phyloP scores from a whole-genome alignment of 2,797 vertebrate species.

The Etheostoma nigrum region DNA sequence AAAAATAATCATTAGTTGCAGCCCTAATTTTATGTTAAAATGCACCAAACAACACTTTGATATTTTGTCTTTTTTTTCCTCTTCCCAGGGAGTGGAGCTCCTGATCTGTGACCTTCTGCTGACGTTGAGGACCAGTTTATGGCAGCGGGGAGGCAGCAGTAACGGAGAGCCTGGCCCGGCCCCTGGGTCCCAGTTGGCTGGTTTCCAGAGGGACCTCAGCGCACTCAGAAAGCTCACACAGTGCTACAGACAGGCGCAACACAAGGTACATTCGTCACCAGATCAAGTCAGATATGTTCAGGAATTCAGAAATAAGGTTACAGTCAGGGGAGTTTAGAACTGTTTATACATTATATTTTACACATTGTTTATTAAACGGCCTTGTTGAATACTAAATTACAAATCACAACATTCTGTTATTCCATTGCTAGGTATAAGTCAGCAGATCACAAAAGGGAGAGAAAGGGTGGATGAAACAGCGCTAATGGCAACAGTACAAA shows the following conservation, averaged over 20 bases:
- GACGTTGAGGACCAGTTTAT: slow-evolving; percentile 93
- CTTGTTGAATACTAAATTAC: no score
- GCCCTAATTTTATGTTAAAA: background rate
- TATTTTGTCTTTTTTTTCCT: background rate
- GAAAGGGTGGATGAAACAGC: no score
- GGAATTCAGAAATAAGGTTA: background rate
- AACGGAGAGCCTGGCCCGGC: slow-evolving; percentile 92
- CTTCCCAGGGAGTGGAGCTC: slow-evolving; percentile 91
- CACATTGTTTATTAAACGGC: no score
- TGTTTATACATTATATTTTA: background rate
- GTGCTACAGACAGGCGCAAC: slow-evolving; percentile 92
- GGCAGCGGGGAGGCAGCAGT: slow-evolving; percentile 89
- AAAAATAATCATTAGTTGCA: no score
- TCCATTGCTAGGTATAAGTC: no score
- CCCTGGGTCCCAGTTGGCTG: slow-evolving; percentile 90
- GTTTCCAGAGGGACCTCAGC: slow-evolving; percentile 97
- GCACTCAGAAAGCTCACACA: slow-evolving; percentile 93
- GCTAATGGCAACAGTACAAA: no score
- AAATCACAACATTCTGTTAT: no score
- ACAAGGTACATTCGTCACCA: slow-evolving; percentile 86
- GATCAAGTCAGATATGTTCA: background rate
- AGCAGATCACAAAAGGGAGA: no score
- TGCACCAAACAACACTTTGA: background rate
- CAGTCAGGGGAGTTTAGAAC: background rate
- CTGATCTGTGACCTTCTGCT: slow-evolving; percentile 95